Evolutionary conservation across 2,797 vertebrate genomes (phyloP), one percentile per base, ranked within the genome.

Genomic region (Helicolenus hilgendorfi): DNA sequence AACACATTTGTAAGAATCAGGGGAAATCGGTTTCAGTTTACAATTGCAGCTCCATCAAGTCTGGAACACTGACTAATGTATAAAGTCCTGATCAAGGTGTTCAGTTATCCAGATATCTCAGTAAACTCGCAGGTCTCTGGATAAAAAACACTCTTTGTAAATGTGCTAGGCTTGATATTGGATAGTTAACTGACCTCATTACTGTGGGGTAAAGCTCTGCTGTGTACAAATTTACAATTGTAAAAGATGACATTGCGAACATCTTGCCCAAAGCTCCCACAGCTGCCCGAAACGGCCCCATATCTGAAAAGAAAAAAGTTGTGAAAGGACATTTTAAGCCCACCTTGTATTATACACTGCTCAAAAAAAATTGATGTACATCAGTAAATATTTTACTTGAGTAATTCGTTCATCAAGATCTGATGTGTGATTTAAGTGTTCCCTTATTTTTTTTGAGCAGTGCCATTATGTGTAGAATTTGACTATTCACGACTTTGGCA

Each of bases 161-260:
- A 79, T 74, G 6, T 71, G 24, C 14, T 13, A 18, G 33, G 3
- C 6, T 80, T 0, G 11, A 2, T 8, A 64, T 49, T 13, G 22
- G 15, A 35, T 33, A 77, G 49, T 55, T 60, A 31, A 85, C 92
- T 94, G 90, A 98, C 98, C 98, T 98, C 87, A 98, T 91, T 7
- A 98, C 95, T 0, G 98, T 98, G 7, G 98, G 98, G 72, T 97
- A 98, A 62, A 99, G 94, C 87, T 99, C 98, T 0, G 97, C 93
- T 29, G 98, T 98, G 91, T 98, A 98, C 74, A 99, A 87, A 91
- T 73, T 98, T 60, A 97, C 74, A 0, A 90, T 97, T 1, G 97
- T 98, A 90, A 98, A 98, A 4, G 98, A 89, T 14, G 92, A 97
- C 88, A 98, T 98, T 41, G 97, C 96, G 77, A 97, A 98, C 72